A percentile compares a stretch with the other conserved stretches of the same genome.
Evolutionary conservation across 2,797 vertebrate genomes (phyloP).

Genomic region (Platalea minor): DNA sequence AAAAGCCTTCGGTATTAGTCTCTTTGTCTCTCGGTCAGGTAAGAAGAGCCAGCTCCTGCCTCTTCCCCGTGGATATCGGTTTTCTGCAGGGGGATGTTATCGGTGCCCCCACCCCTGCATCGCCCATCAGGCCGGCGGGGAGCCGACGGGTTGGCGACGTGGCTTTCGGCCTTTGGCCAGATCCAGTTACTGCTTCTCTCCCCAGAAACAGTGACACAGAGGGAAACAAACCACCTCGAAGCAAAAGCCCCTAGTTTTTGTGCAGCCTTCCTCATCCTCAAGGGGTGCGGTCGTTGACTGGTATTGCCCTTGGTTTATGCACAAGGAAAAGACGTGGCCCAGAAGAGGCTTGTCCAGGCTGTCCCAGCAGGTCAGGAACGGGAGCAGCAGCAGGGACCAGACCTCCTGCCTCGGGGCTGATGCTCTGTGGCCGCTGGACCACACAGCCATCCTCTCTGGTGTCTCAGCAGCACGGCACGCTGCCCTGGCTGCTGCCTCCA

Average conservation of each 20-base stretch:
- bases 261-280: neutral
- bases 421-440: accelerated
- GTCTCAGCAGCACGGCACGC: neutral
- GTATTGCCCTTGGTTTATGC: neutral
- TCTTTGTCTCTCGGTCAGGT: neutral
- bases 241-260: neutral
- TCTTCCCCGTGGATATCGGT: neutral
- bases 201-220: neutral
- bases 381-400: neutral
- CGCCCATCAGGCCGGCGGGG: accelerated
- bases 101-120: neutral
- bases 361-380: neutral
- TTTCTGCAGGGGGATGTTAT: neutral
- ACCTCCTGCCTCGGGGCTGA: neutral
- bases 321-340: neutral
- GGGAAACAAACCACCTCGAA: neutral
- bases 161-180: neutral
- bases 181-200: neutral
- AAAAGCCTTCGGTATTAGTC: neutral
- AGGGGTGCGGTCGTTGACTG: accelerated
- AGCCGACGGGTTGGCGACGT: neutral
- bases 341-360: neutral
- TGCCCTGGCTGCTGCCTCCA: neutral
- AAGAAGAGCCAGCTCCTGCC: neutral
- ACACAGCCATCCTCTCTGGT: neutral